These are phyloP conservation scores for Ancistrus triradiatus DNA, from an alignment of 2,113 vertebrate species.

Conservation along the genomic window DNA sequence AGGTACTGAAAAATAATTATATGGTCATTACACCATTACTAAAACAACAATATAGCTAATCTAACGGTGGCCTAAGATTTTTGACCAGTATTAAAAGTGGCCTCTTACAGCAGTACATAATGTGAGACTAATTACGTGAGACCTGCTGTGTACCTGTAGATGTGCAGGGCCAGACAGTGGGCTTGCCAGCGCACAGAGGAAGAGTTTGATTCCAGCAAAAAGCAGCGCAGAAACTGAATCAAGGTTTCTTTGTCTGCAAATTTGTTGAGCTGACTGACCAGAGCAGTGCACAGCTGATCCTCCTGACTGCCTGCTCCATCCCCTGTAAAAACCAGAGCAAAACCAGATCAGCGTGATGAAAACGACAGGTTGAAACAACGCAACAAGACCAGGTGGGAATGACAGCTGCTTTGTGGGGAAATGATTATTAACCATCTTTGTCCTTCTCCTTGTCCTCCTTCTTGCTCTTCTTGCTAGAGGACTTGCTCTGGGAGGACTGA, in stretches of 20 bases:
- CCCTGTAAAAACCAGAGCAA: constrained; percentile 61
- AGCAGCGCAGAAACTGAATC: constrained; percentile 95
- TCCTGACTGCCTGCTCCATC: constrained; percentile 88
- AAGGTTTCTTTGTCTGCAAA: constrained; percentile 98
- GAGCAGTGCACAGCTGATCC: constrained; percentile 91
- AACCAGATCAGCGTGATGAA: neutral
- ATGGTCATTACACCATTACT: too few species aligned
- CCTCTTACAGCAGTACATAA: too few species aligned
- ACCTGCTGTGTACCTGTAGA: constrained; percentile 85
- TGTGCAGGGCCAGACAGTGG: constrained; percentile 91
- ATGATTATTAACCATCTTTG: constrained; percentile 78
- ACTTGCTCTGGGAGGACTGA: constrained; percentile 87
- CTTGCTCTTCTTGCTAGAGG: constrained; percentile 94
- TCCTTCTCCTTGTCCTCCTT: constrained; percentile 98
- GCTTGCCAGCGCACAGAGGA: constrained; percentile 97
- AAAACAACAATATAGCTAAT: too few species aligned
- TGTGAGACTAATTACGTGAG: too few species aligned
- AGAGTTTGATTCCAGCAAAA: constrained; percentile 93
- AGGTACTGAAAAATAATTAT: too few species aligned
- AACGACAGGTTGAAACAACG: neutral
- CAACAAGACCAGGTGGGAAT: too few species aligned
- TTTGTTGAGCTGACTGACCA: constrained; percentile 95
- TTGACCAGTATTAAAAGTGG: too few species aligned
- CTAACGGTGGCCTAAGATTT: too few species aligned
- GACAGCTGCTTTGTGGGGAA: neutral